These are phyloP conservation scores for Emmelina monodactyla DNA, from an alignment of 2,888 invertebrate species.

Conservation along the genomic window DNA sequence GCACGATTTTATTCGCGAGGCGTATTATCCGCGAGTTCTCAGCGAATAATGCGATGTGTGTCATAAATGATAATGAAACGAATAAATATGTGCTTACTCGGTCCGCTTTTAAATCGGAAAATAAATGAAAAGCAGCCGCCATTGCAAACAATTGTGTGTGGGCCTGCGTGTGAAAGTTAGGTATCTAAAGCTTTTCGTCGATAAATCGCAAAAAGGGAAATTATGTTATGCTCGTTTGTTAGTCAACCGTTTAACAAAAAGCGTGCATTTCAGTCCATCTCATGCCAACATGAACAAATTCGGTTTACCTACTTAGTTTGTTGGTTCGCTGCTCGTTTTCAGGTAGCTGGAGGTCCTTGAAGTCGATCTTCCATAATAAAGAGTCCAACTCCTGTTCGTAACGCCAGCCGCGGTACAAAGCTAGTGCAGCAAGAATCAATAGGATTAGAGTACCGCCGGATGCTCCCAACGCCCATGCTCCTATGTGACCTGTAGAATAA, in stretches of 20 bases:
- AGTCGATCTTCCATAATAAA: slow-evolving; percentile 93
- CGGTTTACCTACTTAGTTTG: slow-evolving; percentile 65
- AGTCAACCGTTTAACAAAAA: too few relatives aligned
- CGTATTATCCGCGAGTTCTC: too few relatives aligned
- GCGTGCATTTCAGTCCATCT: too few relatives aligned
- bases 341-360: slow-evolving; percentile 81
- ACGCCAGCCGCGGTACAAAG: slow-evolving; percentile 88
- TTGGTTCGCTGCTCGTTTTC: slow-evolving; percentile 53
- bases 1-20: not conserved
- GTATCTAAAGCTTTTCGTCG: too few relatives aligned
- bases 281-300: slow-evolving; percentile 53
- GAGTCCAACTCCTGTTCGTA: slow-evolving; percentile 95
- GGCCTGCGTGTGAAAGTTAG: too few relatives aligned
- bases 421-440: slow-evolving; percentile 74
- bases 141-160: too few relatives aligned
- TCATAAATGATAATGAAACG: slow-evolving; percentile 1
- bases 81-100: too few relatives aligned
- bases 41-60: not conserved
- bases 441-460: slow-evolving; percentile 78
- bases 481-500: slow-evolving; percentile 76
- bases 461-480: slow-evolving; percentile 83
- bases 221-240: too few relatives aligned
- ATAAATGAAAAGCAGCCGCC: too few relatives aligned
- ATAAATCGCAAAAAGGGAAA: too few relatives aligned
- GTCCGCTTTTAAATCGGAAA: too few relatives aligned